phyloP scores from a whole-genome alignment of 1,140 invertebrate species.

The Drosophila lacertosa region DNA sequence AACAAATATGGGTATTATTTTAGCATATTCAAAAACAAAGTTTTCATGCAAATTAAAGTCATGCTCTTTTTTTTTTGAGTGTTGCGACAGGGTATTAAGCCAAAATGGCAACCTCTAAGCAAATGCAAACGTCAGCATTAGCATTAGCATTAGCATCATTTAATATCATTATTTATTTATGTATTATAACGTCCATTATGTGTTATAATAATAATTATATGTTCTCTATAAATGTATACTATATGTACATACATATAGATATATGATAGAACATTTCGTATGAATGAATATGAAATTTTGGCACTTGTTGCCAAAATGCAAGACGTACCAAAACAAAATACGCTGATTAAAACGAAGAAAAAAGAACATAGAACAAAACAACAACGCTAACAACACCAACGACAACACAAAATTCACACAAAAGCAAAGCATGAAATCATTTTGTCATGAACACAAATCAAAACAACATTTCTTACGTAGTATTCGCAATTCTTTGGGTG shows the following conservation, averaged over 20 bases:
- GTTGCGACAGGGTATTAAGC: conserved; percentile 17
- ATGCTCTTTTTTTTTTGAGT: too few relatives aligned
- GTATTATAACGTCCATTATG: conserved; percentile 27
- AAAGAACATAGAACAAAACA: not conserved
- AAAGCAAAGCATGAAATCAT: conserved; percentile 55
- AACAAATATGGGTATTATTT: too few relatives aligned
- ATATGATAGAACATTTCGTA: conserved; percentile 37
- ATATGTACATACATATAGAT: conserved; percentile 1
- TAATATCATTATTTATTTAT: conserved; percentile 25
- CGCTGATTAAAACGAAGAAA: conserved; percentile 26
- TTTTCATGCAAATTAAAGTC: too few relatives aligned
- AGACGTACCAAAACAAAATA: conserved; percentile 60
- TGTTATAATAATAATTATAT: conserved; percentile 43
- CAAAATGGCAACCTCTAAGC: conserved; percentile 30
- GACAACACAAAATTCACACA: conserved; percentile 16
- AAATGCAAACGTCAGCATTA: conserved; percentile 42
- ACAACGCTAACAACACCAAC: not conserved
- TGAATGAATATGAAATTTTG: conserved; percentile 67
- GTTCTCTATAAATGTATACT: conserved; percentile 13
- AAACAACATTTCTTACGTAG: conserved; percentile 54
- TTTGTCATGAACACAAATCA: conserved; percentile 65
- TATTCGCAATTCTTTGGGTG: conserved; percentile 5
- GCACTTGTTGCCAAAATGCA: conserved; percentile 33
- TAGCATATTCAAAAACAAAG: too few relatives aligned
- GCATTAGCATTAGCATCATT: conserved; percentile 2